Conservation (phyloP, 2,113 vertebrate species). For the Heterotilapia buettikoferi region DNA sequence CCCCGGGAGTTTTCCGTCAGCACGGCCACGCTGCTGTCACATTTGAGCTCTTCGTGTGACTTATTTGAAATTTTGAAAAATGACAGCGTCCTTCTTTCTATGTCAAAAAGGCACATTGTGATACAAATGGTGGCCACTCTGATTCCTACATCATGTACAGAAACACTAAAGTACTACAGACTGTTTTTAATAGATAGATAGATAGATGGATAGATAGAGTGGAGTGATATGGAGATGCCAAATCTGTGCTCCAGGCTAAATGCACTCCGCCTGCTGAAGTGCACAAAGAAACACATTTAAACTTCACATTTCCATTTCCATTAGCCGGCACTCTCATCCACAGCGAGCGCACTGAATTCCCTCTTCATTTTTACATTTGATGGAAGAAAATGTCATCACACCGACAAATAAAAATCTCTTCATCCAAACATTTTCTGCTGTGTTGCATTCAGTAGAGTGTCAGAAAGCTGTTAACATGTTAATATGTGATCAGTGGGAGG, state of each 20-base stretch:
- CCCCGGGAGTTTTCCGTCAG: not conserved
- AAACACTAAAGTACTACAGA: not conserved
- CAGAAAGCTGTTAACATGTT: not conserved
- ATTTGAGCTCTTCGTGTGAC: not conserved
- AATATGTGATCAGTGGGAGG: not conserved
- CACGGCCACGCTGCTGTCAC: not conserved
- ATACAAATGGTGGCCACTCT: not conserved
- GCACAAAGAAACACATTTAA: conserved; percentile 34
- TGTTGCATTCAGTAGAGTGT: not conserved
- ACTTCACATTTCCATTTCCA: conserved; percentile 45
- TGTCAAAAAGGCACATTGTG: not conserved
- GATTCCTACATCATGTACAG: not conserved
- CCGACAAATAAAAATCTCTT: not conserved
- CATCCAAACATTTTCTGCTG: not conserved
- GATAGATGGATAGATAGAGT: not conserved
- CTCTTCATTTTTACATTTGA: conserved; percentile 15
- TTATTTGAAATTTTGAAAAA: not conserved
- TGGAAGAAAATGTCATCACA: not conserved
- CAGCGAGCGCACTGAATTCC: not conserved
- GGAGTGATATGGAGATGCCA: not conserved
- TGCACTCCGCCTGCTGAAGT: conserved; percentile 12
- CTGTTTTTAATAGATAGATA: not conserved
- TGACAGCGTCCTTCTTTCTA: not conserved
- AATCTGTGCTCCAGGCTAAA: not conserved
- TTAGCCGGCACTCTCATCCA: conserved; percentile 19